Evolutionary conservation across 2,888 invertebrate genomes (phyloP).

Genomic region (Chrysodeixis includens): DNA sequence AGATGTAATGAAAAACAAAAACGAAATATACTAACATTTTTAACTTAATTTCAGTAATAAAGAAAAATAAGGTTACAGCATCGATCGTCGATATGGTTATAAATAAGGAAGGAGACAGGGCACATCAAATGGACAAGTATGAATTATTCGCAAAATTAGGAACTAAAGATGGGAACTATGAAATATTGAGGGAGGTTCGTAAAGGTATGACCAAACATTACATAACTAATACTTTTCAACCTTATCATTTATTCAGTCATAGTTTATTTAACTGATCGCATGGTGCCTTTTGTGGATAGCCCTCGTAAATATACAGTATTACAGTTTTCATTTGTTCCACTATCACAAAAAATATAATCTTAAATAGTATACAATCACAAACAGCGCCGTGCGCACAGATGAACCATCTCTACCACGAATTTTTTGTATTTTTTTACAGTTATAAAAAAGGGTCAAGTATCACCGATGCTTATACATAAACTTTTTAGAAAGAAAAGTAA

Average conservation of each 20-base stretch:
- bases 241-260: too few relatives aligned
- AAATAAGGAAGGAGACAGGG: conserved; percentile 16
- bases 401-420: too few relatives aligned
- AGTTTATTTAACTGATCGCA: too few relatives aligned
- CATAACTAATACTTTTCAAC: too few relatives aligned
- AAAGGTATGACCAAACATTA: conserved; percentile 9
- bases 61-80: conserved; percentile 15
- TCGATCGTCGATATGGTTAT: conserved; percentile 38
- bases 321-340: too few relatives aligned
- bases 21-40: not conserved
- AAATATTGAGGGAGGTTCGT: not conserved
- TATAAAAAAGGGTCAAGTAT: not conserved
- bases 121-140: not conserved
- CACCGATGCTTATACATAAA: not conserved
- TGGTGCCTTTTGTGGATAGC: too few relatives aligned
- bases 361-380: too few relatives aligned
- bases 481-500: not conserved
- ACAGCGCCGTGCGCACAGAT: too few relatives aligned
- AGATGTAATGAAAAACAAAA: not conserved
- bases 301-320: too few relatives aligned
- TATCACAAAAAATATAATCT: too few relatives aligned
- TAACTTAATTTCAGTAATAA: conserved; percentile 25
- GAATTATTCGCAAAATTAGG: not conserved
- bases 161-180: not conserved
- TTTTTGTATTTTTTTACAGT: not conserved